Evolutionary conservation across 2,113 vertebrate genomes (phyloP), one percentile per base, ranked within the genome.

Genomic region (Electrona antarctica): DNA sequence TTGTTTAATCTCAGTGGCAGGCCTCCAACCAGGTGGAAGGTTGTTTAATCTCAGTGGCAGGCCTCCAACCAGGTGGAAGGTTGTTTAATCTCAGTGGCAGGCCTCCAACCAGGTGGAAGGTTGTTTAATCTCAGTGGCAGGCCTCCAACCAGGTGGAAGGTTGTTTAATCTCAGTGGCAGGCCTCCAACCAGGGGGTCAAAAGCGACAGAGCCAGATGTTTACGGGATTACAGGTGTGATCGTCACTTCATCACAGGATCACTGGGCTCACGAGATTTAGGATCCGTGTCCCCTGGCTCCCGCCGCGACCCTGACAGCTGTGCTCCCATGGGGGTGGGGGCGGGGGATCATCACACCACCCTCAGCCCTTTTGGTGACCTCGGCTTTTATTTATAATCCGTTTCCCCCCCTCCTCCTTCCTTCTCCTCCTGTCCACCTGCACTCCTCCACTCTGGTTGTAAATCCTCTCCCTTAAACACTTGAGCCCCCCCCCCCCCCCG

Each of bases 171-270:
- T n/a, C n/a, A n/a, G 15, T 52, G 7, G 8, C 46, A 62, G 64
- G 7, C 5, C 55, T 60, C 50, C 47, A 41, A 21, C 21, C 21
- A 21, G 62, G 33, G 33, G 33, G 6, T n/a, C 1, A 74, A 2
- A 21, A 21, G 33, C 33, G 21, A 41, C 33, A 64, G 15, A 59
- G 29, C 48, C 49, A n/a, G 14, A 8, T 21, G 14, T 52, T 61
- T 63, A 28, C 66, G 33, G 57, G 78, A 76, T 81, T 82, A 85
- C 62, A 77, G 72, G 66, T 76, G 73, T 72, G 74, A 86, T 56
- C 64, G 12, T 7, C 54, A 56, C 12, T 7, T 14, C 49, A 61
- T 28, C 51, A 9, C 14, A 11, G 59, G 47, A 57, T 60, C 68
- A 58, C 21, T 45, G 41, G 21, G 9, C 58, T 60, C 10, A 41